Percentiles rank a stretch among this genome's conserved stretches.
Conservation (phyloP, 2,113 vertebrate genomes). For the Pelobates fuscus region DNA sequence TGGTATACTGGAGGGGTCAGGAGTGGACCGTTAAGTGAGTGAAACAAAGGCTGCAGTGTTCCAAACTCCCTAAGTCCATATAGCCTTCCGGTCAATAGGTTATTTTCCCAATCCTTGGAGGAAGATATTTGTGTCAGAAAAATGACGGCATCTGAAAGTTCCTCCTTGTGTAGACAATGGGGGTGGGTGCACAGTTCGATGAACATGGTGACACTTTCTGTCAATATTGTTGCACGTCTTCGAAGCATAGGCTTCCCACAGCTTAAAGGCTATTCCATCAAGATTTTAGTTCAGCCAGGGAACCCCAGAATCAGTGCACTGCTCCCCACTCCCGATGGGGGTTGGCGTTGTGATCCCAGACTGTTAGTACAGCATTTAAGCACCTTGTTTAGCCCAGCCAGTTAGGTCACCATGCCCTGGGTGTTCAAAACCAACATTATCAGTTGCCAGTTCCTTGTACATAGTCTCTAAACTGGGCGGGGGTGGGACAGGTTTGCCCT, state of each 20-base stretch:
- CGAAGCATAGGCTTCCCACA: constrained; percentile 95
- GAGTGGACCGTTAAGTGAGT: too few relatives aligned
- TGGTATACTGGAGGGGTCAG: too few relatives aligned
- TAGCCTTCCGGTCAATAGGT: constrained; percentile 82
- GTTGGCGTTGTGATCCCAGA: constrained; percentile 86
- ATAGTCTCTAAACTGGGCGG: constrained; percentile 92
- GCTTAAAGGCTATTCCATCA: constrained; percentile 85
- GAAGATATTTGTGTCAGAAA: too few relatives aligned
- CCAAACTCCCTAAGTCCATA: neutral
- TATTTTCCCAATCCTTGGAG: too few relatives aligned
- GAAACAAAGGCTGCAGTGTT: too few relatives aligned
- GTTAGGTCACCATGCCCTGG: too few relatives aligned
- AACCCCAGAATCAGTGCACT: constrained; percentile 85
- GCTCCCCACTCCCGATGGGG: constrained; percentile 97
- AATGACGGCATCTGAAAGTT: too few relatives aligned
- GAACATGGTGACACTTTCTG: constrained; percentile 86
- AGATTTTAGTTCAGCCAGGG: constrained; percentile 84
- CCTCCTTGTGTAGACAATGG: too few relatives aligned
- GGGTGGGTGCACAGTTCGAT: constrained; percentile 85
- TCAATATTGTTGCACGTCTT: constrained; percentile 88
- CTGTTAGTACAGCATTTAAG: constrained; percentile 92
- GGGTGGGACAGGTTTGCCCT: too few relatives aligned
- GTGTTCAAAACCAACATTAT: constrained; percentile 86
- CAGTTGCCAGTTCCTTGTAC: constrained; percentile 85
- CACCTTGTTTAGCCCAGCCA: too few relatives aligned